Evolutionary conservation across 2,113 vertebrate species (phyloP).

Genomic region (Hippocampus comes): DNA sequence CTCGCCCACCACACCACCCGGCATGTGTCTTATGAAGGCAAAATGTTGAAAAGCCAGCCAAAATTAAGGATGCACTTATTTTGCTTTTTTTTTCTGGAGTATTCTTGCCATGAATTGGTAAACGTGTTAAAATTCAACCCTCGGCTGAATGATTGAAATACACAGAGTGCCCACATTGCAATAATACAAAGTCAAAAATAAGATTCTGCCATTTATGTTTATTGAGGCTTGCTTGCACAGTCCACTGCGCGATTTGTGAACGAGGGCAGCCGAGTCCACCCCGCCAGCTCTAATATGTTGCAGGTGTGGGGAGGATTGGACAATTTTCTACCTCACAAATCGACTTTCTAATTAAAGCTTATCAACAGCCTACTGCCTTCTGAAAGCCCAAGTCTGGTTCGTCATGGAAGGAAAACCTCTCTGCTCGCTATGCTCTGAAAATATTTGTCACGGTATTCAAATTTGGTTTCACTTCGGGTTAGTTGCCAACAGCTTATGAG

Average conservation of each 20-base stretch:
- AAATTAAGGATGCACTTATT: too few species aligned
- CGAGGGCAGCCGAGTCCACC: slow-evolving; percentile 48
- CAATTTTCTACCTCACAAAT: slow-evolving; percentile 48
- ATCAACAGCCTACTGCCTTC: slow-evolving; percentile 62
- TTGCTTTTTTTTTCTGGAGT: too few species aligned
- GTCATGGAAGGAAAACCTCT: slow-evolving; percentile 45
- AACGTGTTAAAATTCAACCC: too few species aligned
- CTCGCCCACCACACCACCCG: too few species aligned
- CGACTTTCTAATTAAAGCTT: slow-evolving; percentile 73
- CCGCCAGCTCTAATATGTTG: slow-evolving; percentile 38
- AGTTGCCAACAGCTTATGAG: slow-evolving; percentile 7
- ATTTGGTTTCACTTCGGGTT: slow-evolving; percentile 14
- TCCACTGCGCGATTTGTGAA: slow-evolving; percentile 45
- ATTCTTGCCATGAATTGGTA: too few species aligned
- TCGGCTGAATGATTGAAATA: not conserved
- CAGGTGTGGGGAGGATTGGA: slow-evolving; percentile 54
- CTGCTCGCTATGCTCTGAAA: slow-evolving; percentile 38
- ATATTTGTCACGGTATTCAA: slow-evolving; percentile 43
- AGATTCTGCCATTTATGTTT: slow-evolving; percentile 34
- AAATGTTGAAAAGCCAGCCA: too few species aligned
- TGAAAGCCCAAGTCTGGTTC: slow-evolving; percentile 42
- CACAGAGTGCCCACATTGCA: not conserved
- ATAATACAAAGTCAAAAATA: not conserved
- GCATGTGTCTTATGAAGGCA: too few species aligned
- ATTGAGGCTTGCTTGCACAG: slow-evolving; percentile 30